These are phyloP conservation scores for Triplophysa rosa DNA, from an alignment of 2,113 vertebrate species.

Conservation along the genomic window DNA sequence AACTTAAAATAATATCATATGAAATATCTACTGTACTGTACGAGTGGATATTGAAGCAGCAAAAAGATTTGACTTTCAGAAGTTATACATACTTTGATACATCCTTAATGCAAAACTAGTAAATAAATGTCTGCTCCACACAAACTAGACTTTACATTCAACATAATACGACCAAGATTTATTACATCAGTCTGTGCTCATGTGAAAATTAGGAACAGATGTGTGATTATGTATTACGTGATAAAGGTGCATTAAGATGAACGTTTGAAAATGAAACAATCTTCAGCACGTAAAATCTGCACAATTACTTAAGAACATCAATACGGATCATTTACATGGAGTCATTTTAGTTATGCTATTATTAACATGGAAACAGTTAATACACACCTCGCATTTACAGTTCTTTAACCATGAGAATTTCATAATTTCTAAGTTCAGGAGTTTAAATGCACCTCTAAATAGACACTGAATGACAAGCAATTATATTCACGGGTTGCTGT, in stretches of 20 bases:
- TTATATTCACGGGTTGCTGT: not conserved
- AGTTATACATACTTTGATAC: not conserved
- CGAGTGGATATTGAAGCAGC: not conserved
- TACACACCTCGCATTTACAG: too few relatives aligned
- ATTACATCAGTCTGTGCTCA: not conserved
- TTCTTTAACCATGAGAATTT: too few relatives aligned
- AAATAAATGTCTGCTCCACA: not conserved
- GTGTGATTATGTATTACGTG: not conserved
- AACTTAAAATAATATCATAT: not conserved
- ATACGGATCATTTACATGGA: conserved; percentile 2
- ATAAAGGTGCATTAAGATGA: not conserved
- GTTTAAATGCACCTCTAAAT: not conserved
- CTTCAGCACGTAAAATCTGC: not conserved
- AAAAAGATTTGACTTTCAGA: not conserved
- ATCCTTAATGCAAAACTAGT: too few relatives aligned
- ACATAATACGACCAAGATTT: not conserved
- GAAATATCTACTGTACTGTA: not conserved
- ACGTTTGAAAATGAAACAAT: not conserved
- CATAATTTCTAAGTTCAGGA: not conserved
- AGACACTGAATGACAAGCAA: not conserved
- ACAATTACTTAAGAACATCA: conserved; percentile 21
- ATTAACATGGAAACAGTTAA: not conserved
- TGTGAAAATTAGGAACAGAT: conserved; percentile 10
- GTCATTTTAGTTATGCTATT: not conserved
- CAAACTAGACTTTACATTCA: not conserved